Evolutionary conservation across 2,888 invertebrate species (phyloP).

Genomic region (Lithosia quadra): DNA sequence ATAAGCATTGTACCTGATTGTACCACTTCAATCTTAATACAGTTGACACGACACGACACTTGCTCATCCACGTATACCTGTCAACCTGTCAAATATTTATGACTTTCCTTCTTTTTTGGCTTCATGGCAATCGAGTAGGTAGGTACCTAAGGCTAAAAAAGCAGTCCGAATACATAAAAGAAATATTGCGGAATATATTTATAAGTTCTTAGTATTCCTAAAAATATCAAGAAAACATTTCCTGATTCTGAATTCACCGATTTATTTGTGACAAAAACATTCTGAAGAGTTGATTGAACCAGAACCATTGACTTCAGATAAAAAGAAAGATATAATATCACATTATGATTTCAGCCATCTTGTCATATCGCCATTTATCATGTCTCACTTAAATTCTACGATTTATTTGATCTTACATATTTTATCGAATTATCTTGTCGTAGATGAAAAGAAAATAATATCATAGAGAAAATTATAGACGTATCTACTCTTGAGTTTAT

Average conservation of each 20-base stretch:
- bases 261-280: neutral
- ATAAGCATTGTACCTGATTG: too few relatives aligned
- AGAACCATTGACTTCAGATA: neutral
- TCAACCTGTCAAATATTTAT: too few relatives aligned
- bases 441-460: neutral
- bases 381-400: neutral
- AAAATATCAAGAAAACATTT: neutral
- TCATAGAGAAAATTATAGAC: neutral
- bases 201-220: neutral
- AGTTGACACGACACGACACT: too few relatives aligned
- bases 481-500: neutral
- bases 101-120: too few relatives aligned
- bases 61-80: too few relatives aligned
- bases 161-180: too few relatives aligned
- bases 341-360: slow-evolving; percentile 2
- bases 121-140: too few relatives aligned
- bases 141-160: neutral
- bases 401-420: slow-evolving; percentile 12
- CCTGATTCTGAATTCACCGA: neutral
- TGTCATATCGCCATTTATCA: slow-evolving; percentile 8
- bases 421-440: neutral
- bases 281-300: slow-evolving; percentile 9
- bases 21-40: too few relatives aligned
- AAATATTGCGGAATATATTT: too few relatives aligned
- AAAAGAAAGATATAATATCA: neutral